phyloP scores from a whole-genome alignment of 35 echinoderm and acorn worm genomes.

The Amphiura filiformis region DNA sequence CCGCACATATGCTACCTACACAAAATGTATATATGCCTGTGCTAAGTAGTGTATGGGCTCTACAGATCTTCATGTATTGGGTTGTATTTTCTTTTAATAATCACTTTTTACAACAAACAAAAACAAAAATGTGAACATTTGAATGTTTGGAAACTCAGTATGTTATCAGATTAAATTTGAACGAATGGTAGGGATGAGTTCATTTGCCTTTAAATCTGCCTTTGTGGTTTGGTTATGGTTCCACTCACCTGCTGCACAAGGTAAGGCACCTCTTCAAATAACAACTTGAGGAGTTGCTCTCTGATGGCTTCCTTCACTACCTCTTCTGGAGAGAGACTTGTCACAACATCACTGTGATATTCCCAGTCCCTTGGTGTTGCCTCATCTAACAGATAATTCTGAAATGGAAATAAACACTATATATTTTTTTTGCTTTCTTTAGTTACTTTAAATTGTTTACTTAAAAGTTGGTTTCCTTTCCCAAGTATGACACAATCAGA shows the following conservation, averaged over 20 bases:
- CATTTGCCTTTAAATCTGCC: too few species aligned
- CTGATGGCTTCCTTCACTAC: conserved; percentile 80
- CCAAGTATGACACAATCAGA: background rate
- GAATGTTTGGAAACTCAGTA: too few species aligned
- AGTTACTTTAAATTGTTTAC: background rate
- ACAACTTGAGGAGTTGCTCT: conserved; percentile 78
- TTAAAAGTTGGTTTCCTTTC: background rate
- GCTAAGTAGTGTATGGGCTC: too few species aligned
- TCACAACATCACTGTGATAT: conserved; percentile 78
- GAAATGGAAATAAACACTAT: too few species aligned
- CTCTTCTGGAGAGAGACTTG: conserved; percentile 72
- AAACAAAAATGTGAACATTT: too few species aligned
- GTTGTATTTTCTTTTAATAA: too few species aligned
- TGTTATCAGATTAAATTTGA: too few species aligned
- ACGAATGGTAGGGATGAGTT: too few species aligned
- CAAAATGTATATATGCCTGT: too few species aligned
- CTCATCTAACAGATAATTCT: conserved; percentile 65
- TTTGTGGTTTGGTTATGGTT: background rate
- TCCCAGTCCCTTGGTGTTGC: conserved; percentile 83
- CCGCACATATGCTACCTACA: too few species aligned
- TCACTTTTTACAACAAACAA: too few species aligned
- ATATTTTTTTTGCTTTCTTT: background rate
- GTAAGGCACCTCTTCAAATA: conserved; percentile 93
- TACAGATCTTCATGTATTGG: too few species aligned
- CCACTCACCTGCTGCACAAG: conserved; percentile 67